A percentile compares a stretch with the other conserved stretches of the same genome.
Conservation (phyloP, 2,797 vertebrate genomes). For the Valencia hispanica region DNA sequence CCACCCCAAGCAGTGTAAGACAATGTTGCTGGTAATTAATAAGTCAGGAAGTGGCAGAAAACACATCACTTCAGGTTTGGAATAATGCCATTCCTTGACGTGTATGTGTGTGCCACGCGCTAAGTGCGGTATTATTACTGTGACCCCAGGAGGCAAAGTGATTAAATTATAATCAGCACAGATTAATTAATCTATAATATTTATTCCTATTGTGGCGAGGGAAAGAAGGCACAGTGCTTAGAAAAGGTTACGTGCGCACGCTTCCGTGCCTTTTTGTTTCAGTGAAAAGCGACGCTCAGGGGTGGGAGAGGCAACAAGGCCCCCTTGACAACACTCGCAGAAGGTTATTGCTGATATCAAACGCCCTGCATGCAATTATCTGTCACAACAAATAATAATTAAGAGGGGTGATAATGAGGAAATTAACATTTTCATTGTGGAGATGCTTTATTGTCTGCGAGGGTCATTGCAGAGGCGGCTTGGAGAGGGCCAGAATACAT, state of each 20-base stretch:
- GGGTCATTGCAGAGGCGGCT: conserved; percentile 72
- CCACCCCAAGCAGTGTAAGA: conserved; percentile 70
- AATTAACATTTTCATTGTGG: conserved; percentile 99
- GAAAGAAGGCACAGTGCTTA: conserved; percentile 84
- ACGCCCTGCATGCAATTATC: conserved; percentile 96
- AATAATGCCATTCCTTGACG: conserved; percentile 62
- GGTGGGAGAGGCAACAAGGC: conserved; percentile 87
- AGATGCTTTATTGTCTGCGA: conserved; percentile 70
- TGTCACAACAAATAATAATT: conserved; percentile 99
- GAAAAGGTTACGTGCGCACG: conserved; percentile 91
- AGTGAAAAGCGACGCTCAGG: conserved; percentile 87
- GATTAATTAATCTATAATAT: conserved; percentile 99
- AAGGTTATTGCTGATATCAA: conserved; percentile 99
- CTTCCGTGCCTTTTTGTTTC: conserved; percentile 92
- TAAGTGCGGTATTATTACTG: conserved; percentile 81
- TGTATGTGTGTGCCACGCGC: conserved; percentile 52
- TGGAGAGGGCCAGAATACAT: conserved; percentile 59
- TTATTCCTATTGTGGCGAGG: conserved; percentile 94
- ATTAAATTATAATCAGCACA: conserved; percentile 99
- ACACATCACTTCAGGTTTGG: conserved; percentile 60
- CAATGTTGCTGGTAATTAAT: conserved; percentile 75
- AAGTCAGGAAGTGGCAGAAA: conserved; percentile 74
- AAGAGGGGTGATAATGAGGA: conserved; percentile 92
- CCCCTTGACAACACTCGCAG: conserved; percentile 94
- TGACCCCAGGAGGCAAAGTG: conserved; percentile 89